Evolutionary conservation across 2,888 invertebrate genomes (phyloP), one percentile per base, ranked within the genome.

Genomic region (Chesias legatella): DNA sequence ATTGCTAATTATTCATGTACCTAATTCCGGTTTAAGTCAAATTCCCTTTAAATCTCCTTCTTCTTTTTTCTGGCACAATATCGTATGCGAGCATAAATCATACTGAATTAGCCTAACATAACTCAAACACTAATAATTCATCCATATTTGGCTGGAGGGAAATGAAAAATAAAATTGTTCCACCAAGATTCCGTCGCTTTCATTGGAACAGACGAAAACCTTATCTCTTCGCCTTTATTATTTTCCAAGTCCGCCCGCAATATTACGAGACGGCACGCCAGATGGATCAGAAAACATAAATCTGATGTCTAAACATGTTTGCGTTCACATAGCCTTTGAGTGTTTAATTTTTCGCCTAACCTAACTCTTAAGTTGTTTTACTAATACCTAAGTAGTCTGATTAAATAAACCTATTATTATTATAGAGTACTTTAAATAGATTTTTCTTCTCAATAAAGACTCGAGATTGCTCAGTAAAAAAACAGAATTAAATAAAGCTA

Each of bases 261-360:
- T 82, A 83, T 84, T 82, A 84, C 79, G 74, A 79, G 71, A 73
- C 71, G 70, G 68, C 65, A 71, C 67, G 73, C 73, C 75, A 77
- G 81, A 82, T 79, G 79, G 79, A 83, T 82, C 80, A 79, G 78
- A 76, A 79, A 75, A 79, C 79, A 81, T 80, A 83, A 84, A 83
- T 84, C 78, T 78, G 70, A 74, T 67, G 71, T 76, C 76, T 81
- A 74, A 83, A 79, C 77, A 80, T 81, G 78, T 83, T 82, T 79
- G 68, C 70, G 67, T 60, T 71, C 64, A 69, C 76, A 65, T 63
- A 60, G 51, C 50, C 60, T n/a, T n/a, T n/a, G n/a, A n/a, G n/a
- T n/a, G n/a, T n/a, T n/a, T n/a, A n/a, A n/a, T n/a, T n/a, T n/a
- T n/a, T n/a, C n/a, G n/a, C n/a, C n/a, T n/a, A n/a, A n/a, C n/a